Evolutionary conservation across 2,888 invertebrate species (phyloP).

Genomic region (Smittia aterrima): DNA sequence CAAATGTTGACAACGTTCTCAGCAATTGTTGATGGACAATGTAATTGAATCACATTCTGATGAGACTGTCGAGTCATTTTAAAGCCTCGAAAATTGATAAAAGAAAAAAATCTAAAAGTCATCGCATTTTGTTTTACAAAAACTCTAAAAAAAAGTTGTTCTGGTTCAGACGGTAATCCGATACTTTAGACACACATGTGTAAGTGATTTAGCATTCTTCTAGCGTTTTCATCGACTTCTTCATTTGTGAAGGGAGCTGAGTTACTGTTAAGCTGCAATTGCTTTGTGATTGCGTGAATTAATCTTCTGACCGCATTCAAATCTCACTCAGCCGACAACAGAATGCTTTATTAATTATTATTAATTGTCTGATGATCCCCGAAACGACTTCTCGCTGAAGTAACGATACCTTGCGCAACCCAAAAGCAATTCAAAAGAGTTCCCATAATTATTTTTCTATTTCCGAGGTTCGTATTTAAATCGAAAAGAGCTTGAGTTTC

Average conservation of each 20-base stretch:
- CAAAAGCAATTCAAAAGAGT: not conserved
- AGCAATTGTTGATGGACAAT: not conserved
- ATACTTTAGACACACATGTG: constrained; percentile 23
- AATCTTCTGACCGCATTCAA: not conserved
- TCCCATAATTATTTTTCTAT: constrained; percentile 39
- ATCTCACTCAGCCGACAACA: not conserved
- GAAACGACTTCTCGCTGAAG: not conserved
- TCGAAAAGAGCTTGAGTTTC: constrained; percentile 23
- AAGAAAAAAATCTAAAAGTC: not conserved
- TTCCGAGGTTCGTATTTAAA: constrained; percentile 11
- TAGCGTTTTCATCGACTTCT: not conserved
- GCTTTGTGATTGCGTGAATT: not conserved
- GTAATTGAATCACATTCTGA: constrained; percentile 11
- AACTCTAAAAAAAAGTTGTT: not conserved
- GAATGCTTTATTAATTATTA: constrained; percentile 39
- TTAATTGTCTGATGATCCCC: constrained; percentile 27
- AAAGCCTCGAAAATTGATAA: constrained; percentile 3
- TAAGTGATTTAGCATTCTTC: constrained; percentile 7
- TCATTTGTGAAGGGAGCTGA: not conserved
- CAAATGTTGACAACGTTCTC: too few species aligned
- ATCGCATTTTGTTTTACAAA: constrained; percentile 16
- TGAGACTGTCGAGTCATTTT: constrained; percentile 1
- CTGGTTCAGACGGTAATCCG: constrained; percentile 7
- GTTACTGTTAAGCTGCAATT: not conserved
- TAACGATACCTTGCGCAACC: not conserved